Conservation (phyloP, 2,797 vertebrate genomes). For the Myotis vivesi region DNA sequence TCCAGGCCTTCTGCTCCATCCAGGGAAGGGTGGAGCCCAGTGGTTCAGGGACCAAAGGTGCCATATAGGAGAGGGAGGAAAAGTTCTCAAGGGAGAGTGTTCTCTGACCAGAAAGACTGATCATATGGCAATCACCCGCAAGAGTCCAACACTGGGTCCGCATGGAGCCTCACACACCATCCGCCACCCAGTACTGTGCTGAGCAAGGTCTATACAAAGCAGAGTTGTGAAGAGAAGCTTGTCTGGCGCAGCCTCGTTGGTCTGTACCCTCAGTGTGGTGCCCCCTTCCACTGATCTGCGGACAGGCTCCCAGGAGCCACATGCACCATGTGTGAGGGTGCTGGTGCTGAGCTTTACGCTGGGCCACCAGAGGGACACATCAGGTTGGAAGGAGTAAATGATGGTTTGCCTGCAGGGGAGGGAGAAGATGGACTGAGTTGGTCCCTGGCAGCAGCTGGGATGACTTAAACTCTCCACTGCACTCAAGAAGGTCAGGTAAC, state of each 20-base stretch:
- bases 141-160: too few relatives aligned
- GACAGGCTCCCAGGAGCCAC: neutral
- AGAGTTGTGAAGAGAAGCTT: neutral
- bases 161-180: rapidly evolving
- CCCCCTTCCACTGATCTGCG: rapidly evolving
- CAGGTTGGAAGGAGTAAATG: neutral
- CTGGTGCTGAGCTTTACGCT: neutral
- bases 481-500: neutral
- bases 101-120: neutral
- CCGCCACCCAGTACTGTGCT: too few relatives aligned
- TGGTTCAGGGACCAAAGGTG: neutral
- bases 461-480: too few relatives aligned
- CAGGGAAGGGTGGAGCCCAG: neutral
- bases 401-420: neutral
- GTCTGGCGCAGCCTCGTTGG: neutral
- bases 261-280: neutral
- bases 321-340: rapidly evolving
- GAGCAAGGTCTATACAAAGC: neutral
- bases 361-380: neutral
- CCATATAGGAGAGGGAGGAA: neutral
- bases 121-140: rapidly evolving
- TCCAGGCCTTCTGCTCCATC: neutral
- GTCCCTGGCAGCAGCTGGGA: neutral
- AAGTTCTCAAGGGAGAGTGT: neutral
- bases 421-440: neutral